phyloP scores from a whole-genome alignment of 2,888 invertebrate genomes.

The Conistra vaccinii region DNA sequence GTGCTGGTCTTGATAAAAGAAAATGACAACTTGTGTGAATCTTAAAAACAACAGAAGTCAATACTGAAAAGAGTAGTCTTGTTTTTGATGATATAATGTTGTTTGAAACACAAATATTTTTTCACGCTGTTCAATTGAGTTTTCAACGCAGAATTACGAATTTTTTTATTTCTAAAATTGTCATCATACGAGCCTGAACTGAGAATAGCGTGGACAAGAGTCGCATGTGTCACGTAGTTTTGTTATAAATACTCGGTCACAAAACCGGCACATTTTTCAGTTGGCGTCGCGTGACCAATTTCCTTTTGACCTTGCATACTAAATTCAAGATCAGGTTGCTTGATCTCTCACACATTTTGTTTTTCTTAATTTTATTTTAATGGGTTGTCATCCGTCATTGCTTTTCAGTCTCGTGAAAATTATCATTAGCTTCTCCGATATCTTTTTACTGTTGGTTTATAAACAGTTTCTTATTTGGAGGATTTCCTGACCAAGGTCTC shows the following conservation, averaged over 20 bases:
- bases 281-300: slow-evolving; percentile 81
- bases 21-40: neutral
- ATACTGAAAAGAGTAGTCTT: slow-evolving; percentile 1
- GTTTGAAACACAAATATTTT: slow-evolving; percentile 17
- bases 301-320: slow-evolving; percentile 83
- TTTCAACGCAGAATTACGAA: slow-evolving; percentile 36
- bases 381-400: slow-evolving; percentile 42
- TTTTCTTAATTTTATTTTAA: slow-evolving; percentile 60
- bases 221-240: slow-evolving; percentile 79
- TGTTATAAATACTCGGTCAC: slow-evolving; percentile 83
- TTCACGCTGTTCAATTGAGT: slow-evolving; percentile 29
- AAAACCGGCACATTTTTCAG: slow-evolving; percentile 80
- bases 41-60: slow-evolving; percentile 4
- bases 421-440: slow-evolving; percentile 17
- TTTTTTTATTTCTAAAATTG: slow-evolving; percentile 64
- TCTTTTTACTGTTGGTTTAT: slow-evolving; percentile 21
- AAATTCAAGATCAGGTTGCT: slow-evolving; percentile 79
- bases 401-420: slow-evolving; percentile 15
- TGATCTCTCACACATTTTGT: slow-evolving; percentile 72
- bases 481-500: slow-evolving; percentile 31
- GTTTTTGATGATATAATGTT: neutral
- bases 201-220: slow-evolving; percentile 76
- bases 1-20: neutral
- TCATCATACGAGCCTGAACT: slow-evolving; percentile 67
- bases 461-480: slow-evolving; percentile 26